These are phyloP conservation scores for Petrocephalus zakoni DNA, from an alignment of 2,113 vertebrate species.

Conservation along the genomic window DNA sequence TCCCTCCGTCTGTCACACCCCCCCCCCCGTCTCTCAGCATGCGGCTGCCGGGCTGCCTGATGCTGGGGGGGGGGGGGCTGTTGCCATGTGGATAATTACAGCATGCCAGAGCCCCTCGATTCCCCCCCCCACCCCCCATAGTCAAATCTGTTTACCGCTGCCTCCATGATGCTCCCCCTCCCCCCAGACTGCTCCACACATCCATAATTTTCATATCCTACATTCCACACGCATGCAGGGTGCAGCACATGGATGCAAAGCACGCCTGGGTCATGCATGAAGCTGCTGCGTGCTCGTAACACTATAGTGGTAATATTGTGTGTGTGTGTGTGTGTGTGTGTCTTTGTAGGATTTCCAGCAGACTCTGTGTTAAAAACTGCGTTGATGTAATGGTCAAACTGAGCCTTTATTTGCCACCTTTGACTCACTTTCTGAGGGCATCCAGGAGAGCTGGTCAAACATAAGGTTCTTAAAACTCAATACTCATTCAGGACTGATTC, in stretches of 20 bases:
- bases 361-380: neutral
- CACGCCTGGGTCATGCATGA: neutral
- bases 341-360: neutral
- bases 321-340: neutral
- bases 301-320: neutral
- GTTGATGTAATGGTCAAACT: neutral
- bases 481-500: neutral
- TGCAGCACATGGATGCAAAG: neutral
- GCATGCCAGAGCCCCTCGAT: conserved; percentile 56
- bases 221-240: neutral
- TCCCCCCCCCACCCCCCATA: conserved; percentile 36
- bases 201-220: conserved; percentile 40
- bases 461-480: neutral
- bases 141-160: conserved; percentile 52
- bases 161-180: conserved; percentile 32
- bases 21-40: neutral
- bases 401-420: neutral
- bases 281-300: neutral
- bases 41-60: neutral
- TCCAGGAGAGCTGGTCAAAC: neutral
- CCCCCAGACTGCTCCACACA: neutral
- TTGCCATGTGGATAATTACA: conserved; percentile 61
- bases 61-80: neutral
- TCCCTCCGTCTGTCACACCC: neutral
- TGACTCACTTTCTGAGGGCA: neutral